phyloP scores from a whole-genome alignment of 2,113 vertebrate genomes.

The Drymodes brunneopygia region DNA sequence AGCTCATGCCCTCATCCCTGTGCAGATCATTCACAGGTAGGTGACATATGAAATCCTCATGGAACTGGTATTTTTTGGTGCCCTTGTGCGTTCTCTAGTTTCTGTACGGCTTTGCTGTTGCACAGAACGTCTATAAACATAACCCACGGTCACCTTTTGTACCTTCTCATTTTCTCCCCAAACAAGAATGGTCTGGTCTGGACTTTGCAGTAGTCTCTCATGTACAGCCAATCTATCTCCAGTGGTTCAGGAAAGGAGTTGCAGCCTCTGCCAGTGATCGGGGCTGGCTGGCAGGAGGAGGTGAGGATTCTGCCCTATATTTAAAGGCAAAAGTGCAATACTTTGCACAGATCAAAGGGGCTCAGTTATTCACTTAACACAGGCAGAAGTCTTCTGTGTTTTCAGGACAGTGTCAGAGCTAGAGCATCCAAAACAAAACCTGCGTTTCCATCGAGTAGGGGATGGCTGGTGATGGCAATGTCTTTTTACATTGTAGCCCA shows the following conservation, averaged over 20 bases:
- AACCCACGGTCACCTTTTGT: slow-evolving; percentile 67
- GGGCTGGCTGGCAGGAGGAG: neutral
- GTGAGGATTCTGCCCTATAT: neutral
- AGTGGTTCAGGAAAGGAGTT: neutral
- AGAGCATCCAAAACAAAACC: neutral
- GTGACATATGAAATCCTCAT: neutral
- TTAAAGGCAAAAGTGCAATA: neutral
- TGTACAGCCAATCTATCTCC: neutral
- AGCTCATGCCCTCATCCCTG: neutral
- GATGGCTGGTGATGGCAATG: neutral
- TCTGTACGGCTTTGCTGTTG: neutral
- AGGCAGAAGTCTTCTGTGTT: accelerated
- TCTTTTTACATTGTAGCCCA: neutral
- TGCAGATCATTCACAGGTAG: slow-evolving; percentile 18
- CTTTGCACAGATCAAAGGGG: neutral
- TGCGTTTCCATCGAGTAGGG: neutral
- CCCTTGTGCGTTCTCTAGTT: slow-evolving; percentile 32
- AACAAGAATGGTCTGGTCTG: slow-evolving; percentile 37
- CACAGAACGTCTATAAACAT: slow-evolving; percentile 48
- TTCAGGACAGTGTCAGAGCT: neutral
- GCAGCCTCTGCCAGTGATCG: accelerated
- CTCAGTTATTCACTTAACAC: neutral
- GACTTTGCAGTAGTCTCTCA: slow-evolving; percentile 34
- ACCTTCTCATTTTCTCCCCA: slow-evolving; percentile 52
- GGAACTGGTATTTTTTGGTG: slow-evolving; percentile 37